Base-by-base conservation (phyloP, 2,113 vertebrate genomes). In the Aegotheles bennettii region DNA sequence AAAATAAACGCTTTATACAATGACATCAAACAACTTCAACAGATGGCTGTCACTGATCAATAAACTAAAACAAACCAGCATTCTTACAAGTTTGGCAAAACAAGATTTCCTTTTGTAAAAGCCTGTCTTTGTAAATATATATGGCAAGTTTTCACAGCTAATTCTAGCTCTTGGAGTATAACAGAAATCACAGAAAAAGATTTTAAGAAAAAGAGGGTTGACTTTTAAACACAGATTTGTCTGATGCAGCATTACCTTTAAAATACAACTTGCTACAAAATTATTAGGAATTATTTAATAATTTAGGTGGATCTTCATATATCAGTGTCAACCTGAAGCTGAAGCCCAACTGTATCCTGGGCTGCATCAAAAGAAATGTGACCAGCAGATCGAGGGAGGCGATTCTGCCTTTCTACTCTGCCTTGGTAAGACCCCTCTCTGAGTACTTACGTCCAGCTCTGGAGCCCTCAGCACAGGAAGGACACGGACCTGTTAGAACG, bases 41-140 rank as follows among this genome's bases (percentile, higher is more conserved):
- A 98, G 97, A 98, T 94, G 94, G 97, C n/a, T 89, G 63, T 42
- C 70, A 76, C 31, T 69, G 76, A 97, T 96, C 95, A 97, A 96
- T 80, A 95, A 96, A 75, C 33, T 64, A 33, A 97, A 96, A 95
- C 91, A 97, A 97, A 95, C n/a, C 59, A 92, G 54, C 96, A 93
- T 76, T 82, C 67, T 95, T 74, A 93, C 33, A 93, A 94, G 97
- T 90, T 57, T 85, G 48, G 29, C 68, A 78, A 84, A 92, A 94
- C 2, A n/a, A 87, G 0, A 76, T 89, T 87, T 67, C 29, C 70
- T 94, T 95, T 73, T 16, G 10, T 76, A 92, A 80, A 92, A 87
- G 33, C 35, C 74, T 75, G 54, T 65, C 84, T 95, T 69, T 59
- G 80, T 92, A 96, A 96, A 88, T 74, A 69, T 17, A 85, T 36